Base-by-base conservation (phyloP, 2,888 invertebrate species). In the Lithophane socia region DNA sequence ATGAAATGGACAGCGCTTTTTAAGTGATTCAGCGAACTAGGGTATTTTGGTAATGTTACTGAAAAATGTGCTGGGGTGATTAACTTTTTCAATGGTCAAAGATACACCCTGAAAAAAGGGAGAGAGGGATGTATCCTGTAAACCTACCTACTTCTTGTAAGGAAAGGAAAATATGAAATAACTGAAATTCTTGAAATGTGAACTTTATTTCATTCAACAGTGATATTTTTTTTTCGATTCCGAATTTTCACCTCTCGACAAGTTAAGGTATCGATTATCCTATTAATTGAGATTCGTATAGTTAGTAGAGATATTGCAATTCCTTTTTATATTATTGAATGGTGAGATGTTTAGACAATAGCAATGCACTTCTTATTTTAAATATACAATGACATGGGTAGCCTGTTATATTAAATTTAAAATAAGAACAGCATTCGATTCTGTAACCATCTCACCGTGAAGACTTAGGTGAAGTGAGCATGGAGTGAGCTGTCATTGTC, bases 1-100 rank as follows among this genome's bases (percentile, higher is more conserved):
- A 65, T 70, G 74, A 65, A 63, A 47, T 21, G 64, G 65, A 71
- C 72, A 70, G 49, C 56, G 49, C 68, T 81, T 64, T 72, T 70
- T 49, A 54, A 69, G 44, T 75, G 72, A 82, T 63, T 76, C 56
- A 60, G 42, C 13, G 47, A 70, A 63, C 56, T 68, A 42, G 29
- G 47, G 47, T 65, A 73, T 84, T 82, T 81, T 67, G 68, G 67
- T 79, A 60, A 67, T 44, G 24, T 37, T 44, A 65, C 49, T 61
- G 42, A 54, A 67, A 16, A 29, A 52, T 58, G 2, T n/a, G n/a
- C 10, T 4, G 44, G 49, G n/a, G 21, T 42, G 12, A 18, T 42
- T 42, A 16, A 56, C 1, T 16, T 13, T 61, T 49, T 49, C 7
- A 12, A 2, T 13, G 7, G 10, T 21, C 47, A 9, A 21, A 9